Evolutionary conservation across 2,888 invertebrate genomes (phyloP).

Genomic region (Cactoblastis cactorum): DNA sequence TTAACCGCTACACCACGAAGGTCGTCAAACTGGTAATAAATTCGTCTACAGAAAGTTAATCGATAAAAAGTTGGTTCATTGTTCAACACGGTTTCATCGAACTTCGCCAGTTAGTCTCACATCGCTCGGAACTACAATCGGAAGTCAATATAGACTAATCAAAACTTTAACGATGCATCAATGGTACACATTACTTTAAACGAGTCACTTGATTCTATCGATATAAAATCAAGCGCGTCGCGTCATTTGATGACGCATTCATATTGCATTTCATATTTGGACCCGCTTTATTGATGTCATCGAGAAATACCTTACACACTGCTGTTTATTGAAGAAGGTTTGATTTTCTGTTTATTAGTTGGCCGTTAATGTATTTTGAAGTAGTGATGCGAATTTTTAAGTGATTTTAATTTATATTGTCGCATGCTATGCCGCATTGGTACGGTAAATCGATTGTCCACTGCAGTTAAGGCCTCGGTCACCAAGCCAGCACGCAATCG

Average conservation of each 20-base stretch:
- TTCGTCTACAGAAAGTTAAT: conserved; percentile 5
- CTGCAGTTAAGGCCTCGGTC: conserved; percentile 70
- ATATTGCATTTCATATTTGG: conserved; percentile 31
- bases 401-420: conserved; percentile 58
- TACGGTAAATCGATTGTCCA: conserved; percentile 73
- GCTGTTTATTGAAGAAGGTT: conserved; percentile 17
- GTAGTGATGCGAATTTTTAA: conserved; percentile 35
- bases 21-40: background rate
- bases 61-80: conserved; percentile 10
- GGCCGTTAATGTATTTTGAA: conserved; percentile 35
- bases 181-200: conserved; percentile 35
- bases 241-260: conserved; percentile 30
- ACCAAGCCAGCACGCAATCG: conserved; percentile 67
- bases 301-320: conserved; percentile 30
- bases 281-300: conserved; percentile 25
- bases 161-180: conserved; percentile 34
- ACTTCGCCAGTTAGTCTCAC: conserved; percentile 14
- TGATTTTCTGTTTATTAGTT: conserved; percentile 10
- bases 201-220: conserved; percentile 48
- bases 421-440: conserved; percentile 69
- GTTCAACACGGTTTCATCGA: conserved; percentile 8
- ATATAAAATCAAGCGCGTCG: conserved; percentile 37
- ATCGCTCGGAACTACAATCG: conserved; percentile 32
- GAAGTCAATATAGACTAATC: conserved; percentile 42
- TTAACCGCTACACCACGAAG: no score